phyloP scores from a whole-genome alignment of 2,888 invertebrate genomes.

The Sthenelais limicola region DNA sequence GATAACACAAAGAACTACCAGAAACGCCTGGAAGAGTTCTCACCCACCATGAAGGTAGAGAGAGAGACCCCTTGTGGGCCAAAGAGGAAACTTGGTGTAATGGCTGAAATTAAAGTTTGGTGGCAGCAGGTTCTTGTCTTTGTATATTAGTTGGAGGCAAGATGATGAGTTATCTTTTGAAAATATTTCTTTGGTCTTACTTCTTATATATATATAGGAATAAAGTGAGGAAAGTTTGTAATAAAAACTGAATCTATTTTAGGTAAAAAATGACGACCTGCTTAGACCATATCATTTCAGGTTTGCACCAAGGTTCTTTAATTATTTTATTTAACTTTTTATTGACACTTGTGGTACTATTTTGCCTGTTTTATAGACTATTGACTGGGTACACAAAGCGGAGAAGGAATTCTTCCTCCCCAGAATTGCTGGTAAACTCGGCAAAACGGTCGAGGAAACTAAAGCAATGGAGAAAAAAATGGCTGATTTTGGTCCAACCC shows the following conservation, averaged over 20 bases:
- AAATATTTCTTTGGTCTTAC: too few relatives aligned
- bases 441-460: conserved; percentile 60
- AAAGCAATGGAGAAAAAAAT: conserved; percentile 63
- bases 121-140: too few relatives aligned
- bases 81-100: too few relatives aligned
- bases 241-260: too few relatives aligned
- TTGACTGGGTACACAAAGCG: conserved; percentile 64
- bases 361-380: conserved; percentile 56
- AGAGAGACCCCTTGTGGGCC: not conserved
- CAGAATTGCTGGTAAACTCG: conserved; percentile 64
- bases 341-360: not conserved
- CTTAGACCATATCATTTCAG: too few relatives aligned
- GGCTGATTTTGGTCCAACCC: conserved; percentile 61
- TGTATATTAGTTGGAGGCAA: too few relatives aligned
- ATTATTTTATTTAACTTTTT: not conserved
- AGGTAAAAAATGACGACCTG: too few relatives aligned
- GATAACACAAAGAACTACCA: conserved; percentile 65
- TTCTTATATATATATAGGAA: too few relatives aligned
- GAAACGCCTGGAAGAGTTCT: conserved; percentile 67
- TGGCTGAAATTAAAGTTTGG: too few relatives aligned
- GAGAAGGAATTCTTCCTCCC: conserved; percentile 68
- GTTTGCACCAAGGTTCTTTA: too few relatives aligned
- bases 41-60: conserved; percentile 68
- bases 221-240: too few relatives aligned
- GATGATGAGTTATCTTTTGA: too few relatives aligned